Conservation (phyloP, 1,140 invertebrate genomes). For the Bombus haemorrhoidalis region DNA sequence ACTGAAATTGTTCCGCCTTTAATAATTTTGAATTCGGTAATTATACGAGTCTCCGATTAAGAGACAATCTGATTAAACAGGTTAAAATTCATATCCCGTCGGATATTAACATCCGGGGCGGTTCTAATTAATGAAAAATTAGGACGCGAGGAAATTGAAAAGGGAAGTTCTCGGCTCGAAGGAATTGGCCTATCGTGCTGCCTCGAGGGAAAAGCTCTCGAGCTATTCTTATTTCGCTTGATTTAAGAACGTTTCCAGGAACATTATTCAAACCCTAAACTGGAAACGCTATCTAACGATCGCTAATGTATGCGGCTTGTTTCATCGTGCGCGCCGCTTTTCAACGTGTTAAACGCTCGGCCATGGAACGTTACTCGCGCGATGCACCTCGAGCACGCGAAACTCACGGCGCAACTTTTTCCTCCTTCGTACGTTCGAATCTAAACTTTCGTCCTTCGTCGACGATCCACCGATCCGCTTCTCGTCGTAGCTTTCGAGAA, state of each 20-base stretch:
- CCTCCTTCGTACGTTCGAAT: not conserved
- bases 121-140: not conserved
- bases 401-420: slow-evolving; percentile 50
- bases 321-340: not conserved
- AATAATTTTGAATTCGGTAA: no score
- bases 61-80: not conserved
- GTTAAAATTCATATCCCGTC: not conserved
- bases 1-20: no score
- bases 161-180: not conserved
- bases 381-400: slow-evolving; percentile 59
- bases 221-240: slow-evolving; percentile 34
- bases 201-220: not conserved
- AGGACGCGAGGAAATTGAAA: not conserved
- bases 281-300: slow-evolving; percentile 40
- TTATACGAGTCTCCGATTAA: no score
- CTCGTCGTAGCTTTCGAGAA: no score
- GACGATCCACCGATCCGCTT: no score
- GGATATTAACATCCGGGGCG: not conserved
- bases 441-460: not conserved
- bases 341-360: slow-evolving; percentile 43
- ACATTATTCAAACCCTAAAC: slow-evolving; percentile 42
- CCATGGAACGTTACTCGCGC: slow-evolving; percentile 33
- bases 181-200: not conserved
- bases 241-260: slow-evolving; percentile 34
- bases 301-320: slow-evolving; percentile 17